A percentile compares a stretch with the other conserved stretches of the same genome.
phyloP scores from a whole-genome alignment of 1,140 invertebrate genomes.

The Stenopsyche tienmushanensis region DNA sequence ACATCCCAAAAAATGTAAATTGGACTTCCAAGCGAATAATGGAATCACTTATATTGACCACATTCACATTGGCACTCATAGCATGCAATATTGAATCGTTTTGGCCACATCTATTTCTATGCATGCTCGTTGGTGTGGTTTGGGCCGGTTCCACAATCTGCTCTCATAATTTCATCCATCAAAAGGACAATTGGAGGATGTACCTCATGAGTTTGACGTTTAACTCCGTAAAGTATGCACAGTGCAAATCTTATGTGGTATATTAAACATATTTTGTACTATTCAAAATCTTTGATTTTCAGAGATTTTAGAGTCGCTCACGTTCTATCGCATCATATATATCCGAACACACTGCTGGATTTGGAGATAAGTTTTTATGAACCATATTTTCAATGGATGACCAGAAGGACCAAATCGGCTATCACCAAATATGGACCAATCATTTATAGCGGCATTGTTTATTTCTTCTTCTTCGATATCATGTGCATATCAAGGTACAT shows the following conservation, averaged over 20 bases:
- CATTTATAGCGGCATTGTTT: background rate
- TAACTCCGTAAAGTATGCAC: conserved; percentile 60
- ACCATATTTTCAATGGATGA: conserved; percentile 51
- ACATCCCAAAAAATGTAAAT: conserved; percentile 41
- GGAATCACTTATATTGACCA: conserved; percentile 5
- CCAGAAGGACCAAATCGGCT: background rate
- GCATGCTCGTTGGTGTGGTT: conserved; percentile 43
- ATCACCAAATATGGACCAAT: conserved; percentile 1
- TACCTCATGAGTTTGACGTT: conserved; percentile 74
- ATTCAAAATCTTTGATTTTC: conserved; percentile 42
- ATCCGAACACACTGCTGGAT: conserved; percentile 76
- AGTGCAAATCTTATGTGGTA: background rate
- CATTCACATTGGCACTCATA: conserved; percentile 23
- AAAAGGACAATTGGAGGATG: conserved; percentile 78
- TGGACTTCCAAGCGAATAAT: conserved; percentile 24
- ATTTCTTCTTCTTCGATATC: background rate
- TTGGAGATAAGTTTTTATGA: conserved; percentile 70
- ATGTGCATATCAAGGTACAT: background rate
- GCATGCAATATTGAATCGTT: conserved; percentile 2
- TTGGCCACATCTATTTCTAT: background rate
- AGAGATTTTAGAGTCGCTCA: conserved; percentile 77
- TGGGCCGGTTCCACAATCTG: conserved; percentile 60
- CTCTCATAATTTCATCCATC: conserved; percentile 83
- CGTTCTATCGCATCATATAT: conserved; percentile 78
- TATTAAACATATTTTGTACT: background rate